Base-by-base conservation (phyloP, 2,888 invertebrate species). In the Hydrotaea cyrtoneurina region DNA sequence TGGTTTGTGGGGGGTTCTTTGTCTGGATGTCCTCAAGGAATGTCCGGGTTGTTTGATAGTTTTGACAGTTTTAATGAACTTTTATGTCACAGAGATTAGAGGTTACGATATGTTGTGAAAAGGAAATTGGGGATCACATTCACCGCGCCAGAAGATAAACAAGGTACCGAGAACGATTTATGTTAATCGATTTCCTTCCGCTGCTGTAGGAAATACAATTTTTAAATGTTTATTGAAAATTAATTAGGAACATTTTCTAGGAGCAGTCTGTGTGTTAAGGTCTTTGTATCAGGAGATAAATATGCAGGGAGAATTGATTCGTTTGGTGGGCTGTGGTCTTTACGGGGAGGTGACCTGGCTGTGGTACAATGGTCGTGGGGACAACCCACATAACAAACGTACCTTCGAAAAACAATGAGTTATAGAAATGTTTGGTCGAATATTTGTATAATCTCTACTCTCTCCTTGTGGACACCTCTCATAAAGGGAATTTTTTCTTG, bases 61-160 rank as follows among this genome's bases (percentile, higher is more conserved):
- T 85, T 82, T 85, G 85, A 82, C 85, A 85, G 76, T 85, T 80
- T 85, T 80, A 85, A 82, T 80, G 85, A 85, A 82, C 82, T 85
- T 82, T 82, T 64, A 76, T 77, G 76, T 79, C 69, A 31, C 36
- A 36, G 53, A 81, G 81, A 82, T 81, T 82, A 85, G 76, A 80
- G 85, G 85, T 85, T 79, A 71, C 36, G 31, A 64, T 75, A 15
- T 17, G 23, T 71, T 53, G 46, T 23, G 39, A 71, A 76, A 31
- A 73, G 79, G 77, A 85, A 85, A 85, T 82, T 71, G 74, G 62
- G 77, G 79, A 80, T 78, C 66, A 43, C 26, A 50, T 74, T 43
- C 13, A 43, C 19, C 21, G 43, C 21, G 46, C n/a, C 23, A 53
- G 26, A 17, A 23, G 62, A 17, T 31, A 10, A 19, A 59, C 0